These are phyloP conservation scores for Idaea aversata DNA, from an alignment of 2,888 invertebrate genomes.

Conservation along the genomic window DNA sequence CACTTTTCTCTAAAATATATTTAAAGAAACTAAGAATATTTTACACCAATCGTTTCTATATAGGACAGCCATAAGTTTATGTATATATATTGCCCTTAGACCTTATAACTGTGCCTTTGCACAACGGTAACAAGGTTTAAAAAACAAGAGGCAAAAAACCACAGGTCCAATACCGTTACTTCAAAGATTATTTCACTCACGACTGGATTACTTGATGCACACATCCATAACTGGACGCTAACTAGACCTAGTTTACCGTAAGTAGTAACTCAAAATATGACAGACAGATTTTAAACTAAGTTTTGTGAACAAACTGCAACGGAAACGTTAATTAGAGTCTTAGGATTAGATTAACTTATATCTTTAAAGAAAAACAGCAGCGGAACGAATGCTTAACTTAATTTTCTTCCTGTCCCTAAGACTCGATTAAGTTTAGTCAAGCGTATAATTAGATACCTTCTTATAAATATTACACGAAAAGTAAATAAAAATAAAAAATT, in stretches of 20 bases:
- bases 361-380: not conserved
- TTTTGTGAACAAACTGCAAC: not conserved
- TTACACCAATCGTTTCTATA: not conserved
- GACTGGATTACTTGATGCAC: constrained; percentile 29
- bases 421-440: not conserved
- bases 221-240: constrained; percentile 21
- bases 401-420: not conserved
- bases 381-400: not conserved
- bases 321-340: not conserved
- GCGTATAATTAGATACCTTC: not conserved
- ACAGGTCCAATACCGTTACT: constrained; percentile 44
- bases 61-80: not conserved
- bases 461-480: not conserved
- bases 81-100: not conserved
- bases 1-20: not conserved
- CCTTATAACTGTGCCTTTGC: not conserved
- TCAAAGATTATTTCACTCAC: constrained; percentile 33
- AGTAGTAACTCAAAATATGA: too few relatives aligned
- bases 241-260: not conserved
- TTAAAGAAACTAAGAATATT: not conserved
- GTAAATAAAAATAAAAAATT: constrained; percentile 6
- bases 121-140: constrained; percentile 21
- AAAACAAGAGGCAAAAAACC: constrained; percentile 36
- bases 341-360: not conserved
- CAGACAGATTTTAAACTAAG: too few relatives aligned